Conservation (phyloP, 92 coral and sea anemone species). For the Epizoanthus rinbou region DNA sequence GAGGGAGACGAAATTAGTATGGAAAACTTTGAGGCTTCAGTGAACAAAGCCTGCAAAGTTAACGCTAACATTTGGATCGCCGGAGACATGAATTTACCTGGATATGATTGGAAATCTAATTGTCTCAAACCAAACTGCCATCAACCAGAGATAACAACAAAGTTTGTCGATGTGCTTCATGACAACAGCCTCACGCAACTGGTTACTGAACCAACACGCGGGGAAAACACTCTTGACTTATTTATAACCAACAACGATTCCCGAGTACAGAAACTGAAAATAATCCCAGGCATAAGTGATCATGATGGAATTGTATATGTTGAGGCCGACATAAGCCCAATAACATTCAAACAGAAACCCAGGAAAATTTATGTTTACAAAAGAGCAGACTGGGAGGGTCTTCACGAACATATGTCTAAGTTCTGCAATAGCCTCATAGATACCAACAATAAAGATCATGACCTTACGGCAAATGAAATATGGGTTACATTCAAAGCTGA, state of each 20-base stretch:
- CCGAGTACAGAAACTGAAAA: not conserved
- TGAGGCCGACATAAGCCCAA: constrained; percentile 21
- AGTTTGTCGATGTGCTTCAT: constrained; percentile 23
- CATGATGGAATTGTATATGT: constrained; percentile 28
- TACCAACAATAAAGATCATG: not conserved
- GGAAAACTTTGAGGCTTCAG: no score
- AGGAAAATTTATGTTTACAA: not conserved
- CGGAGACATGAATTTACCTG: not conserved
- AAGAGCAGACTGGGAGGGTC: constrained; percentile 4
- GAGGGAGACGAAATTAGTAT: no score
- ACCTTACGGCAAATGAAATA: not conserved
- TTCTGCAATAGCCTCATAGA: not conserved
- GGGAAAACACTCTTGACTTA: constrained; percentile 24
- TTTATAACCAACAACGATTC: constrained; percentile 27
- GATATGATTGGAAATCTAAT: constrained; percentile 6
- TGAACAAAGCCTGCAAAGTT: no score
- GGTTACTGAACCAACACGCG: constrained; percentile 35
- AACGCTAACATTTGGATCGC: no score
- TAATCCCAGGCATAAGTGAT: constrained; percentile 23
- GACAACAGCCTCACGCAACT: constrained; percentile 25
- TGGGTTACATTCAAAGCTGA: constrained; percentile 11
- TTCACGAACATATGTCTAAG: constrained; percentile 1
- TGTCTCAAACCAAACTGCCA: not conserved
- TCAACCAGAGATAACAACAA: constrained; percentile 11
- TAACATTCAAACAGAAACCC: not conserved